Evolutionary conservation across 2,888 invertebrate genomes (phyloP), one percentile per base, ranked within the genome.

Genomic region (Enchytraeus crypticus): DNA sequence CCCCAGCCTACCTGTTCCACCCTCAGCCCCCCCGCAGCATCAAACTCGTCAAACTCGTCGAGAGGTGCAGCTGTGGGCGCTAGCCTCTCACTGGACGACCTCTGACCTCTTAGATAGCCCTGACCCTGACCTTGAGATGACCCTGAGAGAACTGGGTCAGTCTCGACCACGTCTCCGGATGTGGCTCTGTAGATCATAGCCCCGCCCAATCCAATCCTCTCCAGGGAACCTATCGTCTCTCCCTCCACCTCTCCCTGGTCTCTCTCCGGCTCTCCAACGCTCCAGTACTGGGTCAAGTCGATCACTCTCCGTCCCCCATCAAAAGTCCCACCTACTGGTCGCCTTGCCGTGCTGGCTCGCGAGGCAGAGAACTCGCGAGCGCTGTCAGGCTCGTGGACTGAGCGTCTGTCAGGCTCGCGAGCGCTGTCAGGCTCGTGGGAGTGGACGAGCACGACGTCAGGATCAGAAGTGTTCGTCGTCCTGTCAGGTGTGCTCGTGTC

Each of bases 401-500:
- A n/a, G n/a, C n/a, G n/a, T n/a, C n/a, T n/a, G n/a, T n/a, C n/a
- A n/a, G n/a, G n/a, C n/a, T n/a, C n/a, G n/a, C n/a, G n/a, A n/a
- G 49, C 49, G 23, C 21, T 64, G 58, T 76, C 75, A 60, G 72
- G 74, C 60, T 73, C 71, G 45, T 75, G 75, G 18, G 75, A 65
- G 56, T 74, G 75, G 29, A 66, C 54, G 43, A 68, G 59, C 21
- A 68, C 64, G 53, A 67, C 68, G 23, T 73, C 71, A 14, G 72
- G 69, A 8, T 71, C 71, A 23, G 66, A 66, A 46, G 63, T 66
- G 46, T 71, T 69, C 33, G 72, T 70, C 11, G 71, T 70, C 38
- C 69, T 71, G 63, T 74, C 76, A 1, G 75, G 75, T 1, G 74
- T 74, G 64, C 73, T 74, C 27, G 68, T 64, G 47, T 75, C 74